Base-by-base conservation (phyloP, 2,797 vertebrate species). In the Sebastes taczanowskii region DNA sequence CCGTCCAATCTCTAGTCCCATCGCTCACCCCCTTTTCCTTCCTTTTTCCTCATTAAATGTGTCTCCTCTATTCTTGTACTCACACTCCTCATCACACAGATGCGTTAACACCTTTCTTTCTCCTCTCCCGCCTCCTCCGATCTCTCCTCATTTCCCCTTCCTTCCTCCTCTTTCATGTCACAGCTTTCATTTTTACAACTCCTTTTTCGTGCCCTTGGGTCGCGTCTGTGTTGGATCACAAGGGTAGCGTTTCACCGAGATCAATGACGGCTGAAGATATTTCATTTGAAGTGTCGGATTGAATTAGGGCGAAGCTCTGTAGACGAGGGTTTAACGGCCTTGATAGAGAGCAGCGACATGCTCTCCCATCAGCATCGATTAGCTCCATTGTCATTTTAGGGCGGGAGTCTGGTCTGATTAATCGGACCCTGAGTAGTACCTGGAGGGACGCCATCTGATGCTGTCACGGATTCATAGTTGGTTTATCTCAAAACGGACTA, bases 351-450 rank as follows among this genome's bases (percentile, higher is more conserved):
- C 65, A 35, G 87, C 25, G 71, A 84, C 84, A 29, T 69, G 84
- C 81, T 84, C 86, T 76, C 78, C 75, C 75, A 84, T 91, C 85
- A 75, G 70, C 77, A 85, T 85, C 32, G 74, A 93, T 93, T 91
- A 93, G 77, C 80, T 69, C 68, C 32, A 62, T 88, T 85, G 89
- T 91, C 82, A 83, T 84, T 88, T 89, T 16, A 30, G 42, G 55
- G 35, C 18, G 4, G 25, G n/a, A 78, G 67, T 27, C 72, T 72
- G 5, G 25, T 91, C 91, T 88, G 89, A 94, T 92, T 90, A 80
- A 91, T 90, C 23, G 14, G 78, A 77, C 68, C 32, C 34, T 66
- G 80, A 88, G 78, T 81, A 11, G 22, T 56, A 90, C 88, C 86
- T 93, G 81, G 82, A 90, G 81, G 68, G 60, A 27, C 14, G 52